A percentile compares a stretch with the other conserved stretches of the same genome.
Conservation (phyloP, 2,113 vertebrate genomes). For the Pseudonaja textilis region DNA sequence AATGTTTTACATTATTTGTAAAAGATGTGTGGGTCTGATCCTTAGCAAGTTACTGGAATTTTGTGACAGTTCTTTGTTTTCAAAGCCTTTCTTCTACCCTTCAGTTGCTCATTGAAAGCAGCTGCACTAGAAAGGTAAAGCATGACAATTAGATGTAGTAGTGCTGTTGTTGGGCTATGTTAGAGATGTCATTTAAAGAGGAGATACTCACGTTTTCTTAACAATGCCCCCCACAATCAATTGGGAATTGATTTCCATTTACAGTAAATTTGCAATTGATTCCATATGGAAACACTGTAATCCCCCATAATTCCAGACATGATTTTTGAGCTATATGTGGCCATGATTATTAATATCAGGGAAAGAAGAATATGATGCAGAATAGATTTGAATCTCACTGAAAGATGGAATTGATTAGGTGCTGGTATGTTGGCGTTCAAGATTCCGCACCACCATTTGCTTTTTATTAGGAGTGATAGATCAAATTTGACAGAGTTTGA, state of each 20-base stretch:
- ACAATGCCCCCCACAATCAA: neutral
- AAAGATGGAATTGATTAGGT: neutral
- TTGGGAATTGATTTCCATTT: too few species aligned
- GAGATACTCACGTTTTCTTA: neutral
- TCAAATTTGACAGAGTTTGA: neutral
- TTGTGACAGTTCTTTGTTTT: neutral
- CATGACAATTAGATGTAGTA: neutral
- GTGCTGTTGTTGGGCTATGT: neutral
- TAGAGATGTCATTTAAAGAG: neutral
- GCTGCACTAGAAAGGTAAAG: neutral
- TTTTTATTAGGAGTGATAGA: neutral
- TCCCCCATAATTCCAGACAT: neutral
- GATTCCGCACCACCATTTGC: neutral
- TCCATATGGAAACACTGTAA: neutral
- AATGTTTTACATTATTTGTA: neutral
- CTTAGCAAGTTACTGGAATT: neutral
- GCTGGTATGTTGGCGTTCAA: neutral
- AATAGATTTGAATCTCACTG: neutral
- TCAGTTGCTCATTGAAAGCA: neutral
- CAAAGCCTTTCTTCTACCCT: neutral
- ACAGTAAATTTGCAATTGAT: neutral
- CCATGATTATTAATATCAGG: neutral
- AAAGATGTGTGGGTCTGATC: neutral
- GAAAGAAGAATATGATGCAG: neutral
- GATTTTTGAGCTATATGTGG: neutral